Conservation (phyloP, 2,797 vertebrate genomes). For the Prionace glauca region DNA sequence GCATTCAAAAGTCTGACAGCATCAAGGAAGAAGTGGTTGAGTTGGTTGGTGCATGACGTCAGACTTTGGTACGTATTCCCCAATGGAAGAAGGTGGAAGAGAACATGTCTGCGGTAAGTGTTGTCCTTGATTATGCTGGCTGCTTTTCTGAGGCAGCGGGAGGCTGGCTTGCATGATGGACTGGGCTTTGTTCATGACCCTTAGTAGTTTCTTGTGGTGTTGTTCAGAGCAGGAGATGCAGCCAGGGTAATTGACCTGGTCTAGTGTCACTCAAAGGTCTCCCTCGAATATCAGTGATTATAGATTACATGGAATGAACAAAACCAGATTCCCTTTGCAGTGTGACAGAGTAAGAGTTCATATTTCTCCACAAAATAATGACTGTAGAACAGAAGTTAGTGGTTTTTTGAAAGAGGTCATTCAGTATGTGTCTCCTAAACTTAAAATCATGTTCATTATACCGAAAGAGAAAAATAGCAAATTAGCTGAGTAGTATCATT, state of each 20-base stretch:
- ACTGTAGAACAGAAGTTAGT: not conserved
- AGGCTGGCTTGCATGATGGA: no score
- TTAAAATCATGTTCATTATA: not conserved
- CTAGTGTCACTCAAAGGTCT: not conserved
- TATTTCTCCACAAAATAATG: not conserved
- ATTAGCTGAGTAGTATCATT: slow-evolving; percentile 19
- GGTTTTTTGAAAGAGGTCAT: not conserved
- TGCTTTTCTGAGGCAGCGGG: no score
- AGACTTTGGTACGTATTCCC: no score
- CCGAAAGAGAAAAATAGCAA: not conserved
- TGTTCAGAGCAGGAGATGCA: no score
- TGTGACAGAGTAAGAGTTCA: not conserved
- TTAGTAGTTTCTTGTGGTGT: no score
- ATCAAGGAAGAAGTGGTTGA: no score
- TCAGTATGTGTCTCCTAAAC: not conserved
- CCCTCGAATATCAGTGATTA: not conserved
- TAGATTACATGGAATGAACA: not conserved
- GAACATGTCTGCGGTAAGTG: no score
- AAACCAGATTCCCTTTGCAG: not conserved
- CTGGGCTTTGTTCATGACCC: no score
- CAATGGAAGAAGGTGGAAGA: no score
- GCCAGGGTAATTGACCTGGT: not conserved
- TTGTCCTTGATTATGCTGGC: no score
- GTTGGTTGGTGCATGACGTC: no score
- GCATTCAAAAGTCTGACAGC: no score